Percentiles rank a stretch among this genome's conserved stretches.
These are phyloP conservation scores for Ennomos quercinarius DNA, from an alignment of 2,888 invertebrate genomes.

Conservation along the genomic window DNA sequence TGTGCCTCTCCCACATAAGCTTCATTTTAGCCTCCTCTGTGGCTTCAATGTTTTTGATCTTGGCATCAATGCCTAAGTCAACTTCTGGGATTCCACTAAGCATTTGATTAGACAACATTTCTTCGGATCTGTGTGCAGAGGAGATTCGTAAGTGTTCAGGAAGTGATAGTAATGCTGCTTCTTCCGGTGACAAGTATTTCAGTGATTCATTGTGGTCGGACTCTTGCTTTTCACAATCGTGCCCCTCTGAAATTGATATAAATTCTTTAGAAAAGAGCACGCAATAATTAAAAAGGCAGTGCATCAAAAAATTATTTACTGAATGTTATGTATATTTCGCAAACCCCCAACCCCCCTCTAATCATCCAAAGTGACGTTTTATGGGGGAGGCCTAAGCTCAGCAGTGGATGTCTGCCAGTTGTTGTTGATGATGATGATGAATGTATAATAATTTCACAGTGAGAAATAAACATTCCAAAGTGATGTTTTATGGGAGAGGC, in stretches of 20 bases:
- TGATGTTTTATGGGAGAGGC: too few relatives aligned
- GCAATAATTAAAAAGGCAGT: too few relatives aligned
- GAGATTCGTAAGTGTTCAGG: slow-evolving; percentile 95
- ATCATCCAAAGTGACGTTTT: too few relatives aligned
- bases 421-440: too few relatives aligned
- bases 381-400: too few relatives aligned
- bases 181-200: slow-evolving; percentile 93
- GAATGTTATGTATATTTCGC: too few relatives aligned
- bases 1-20: slow-evolving; percentile 94
- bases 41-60: slow-evolving; percentile 99
- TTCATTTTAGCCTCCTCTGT: slow-evolving; percentile 99
- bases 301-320: too few relatives aligned
- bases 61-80: slow-evolving; percentile 99
- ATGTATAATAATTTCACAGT: too few relatives aligned
- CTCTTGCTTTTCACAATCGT: slow-evolving; percentile 71
- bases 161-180: slow-evolving; percentile 94
- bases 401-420: too few relatives aligned
- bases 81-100: slow-evolving; percentile 99
- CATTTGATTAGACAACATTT: slow-evolving; percentile 99
- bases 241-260: slow-evolving; percentile 64
- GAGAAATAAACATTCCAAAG: too few relatives aligned
- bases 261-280: background rate
- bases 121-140: slow-evolving; percentile 95
- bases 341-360: too few relatives aligned
- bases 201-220: slow-evolving; percentile 73